phyloP scores from a whole-genome alignment of 35 echinoderm and acorn worm species.

The Lytechinus pictus region DNA sequence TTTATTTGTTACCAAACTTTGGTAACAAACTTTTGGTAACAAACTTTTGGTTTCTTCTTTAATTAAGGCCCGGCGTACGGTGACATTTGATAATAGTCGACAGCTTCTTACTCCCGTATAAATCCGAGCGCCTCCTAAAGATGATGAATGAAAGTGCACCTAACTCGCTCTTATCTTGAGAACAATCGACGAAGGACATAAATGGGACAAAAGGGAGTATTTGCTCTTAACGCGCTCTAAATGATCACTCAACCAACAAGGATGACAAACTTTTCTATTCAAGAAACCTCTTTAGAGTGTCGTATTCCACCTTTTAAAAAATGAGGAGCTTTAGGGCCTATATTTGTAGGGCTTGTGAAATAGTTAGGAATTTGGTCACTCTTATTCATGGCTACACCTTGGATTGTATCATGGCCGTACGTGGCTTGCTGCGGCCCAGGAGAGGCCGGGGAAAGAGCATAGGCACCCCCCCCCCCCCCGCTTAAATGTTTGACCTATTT shows the following conservation, averaged over 20 bases:
- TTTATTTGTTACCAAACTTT: too few species aligned
- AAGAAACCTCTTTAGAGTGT: background rate
- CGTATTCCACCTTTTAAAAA: background rate
- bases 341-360: too few species aligned
- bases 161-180: background rate
- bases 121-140: background rate
- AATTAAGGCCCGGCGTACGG: background rate
- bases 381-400: too few species aligned
- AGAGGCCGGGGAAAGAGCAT: too few species aligned
- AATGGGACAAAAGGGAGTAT: background rate
- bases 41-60: background rate
- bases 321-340: too few species aligned
- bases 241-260: background rate
- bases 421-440: too few species aligned
- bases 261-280: background rate
- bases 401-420: too few species aligned
- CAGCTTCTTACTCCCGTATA: background rate
- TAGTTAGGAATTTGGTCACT: too few species aligned
- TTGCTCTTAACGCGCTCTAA: background rate
- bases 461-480: too few species aligned
- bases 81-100: background rate
- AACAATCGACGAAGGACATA: background rate
- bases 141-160: background rate
- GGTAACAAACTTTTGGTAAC: background rate
- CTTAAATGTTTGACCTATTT: too few species aligned